Conservation (phyloP, 2,797 vertebrate genomes). For the Forpus xanthops region DNA sequence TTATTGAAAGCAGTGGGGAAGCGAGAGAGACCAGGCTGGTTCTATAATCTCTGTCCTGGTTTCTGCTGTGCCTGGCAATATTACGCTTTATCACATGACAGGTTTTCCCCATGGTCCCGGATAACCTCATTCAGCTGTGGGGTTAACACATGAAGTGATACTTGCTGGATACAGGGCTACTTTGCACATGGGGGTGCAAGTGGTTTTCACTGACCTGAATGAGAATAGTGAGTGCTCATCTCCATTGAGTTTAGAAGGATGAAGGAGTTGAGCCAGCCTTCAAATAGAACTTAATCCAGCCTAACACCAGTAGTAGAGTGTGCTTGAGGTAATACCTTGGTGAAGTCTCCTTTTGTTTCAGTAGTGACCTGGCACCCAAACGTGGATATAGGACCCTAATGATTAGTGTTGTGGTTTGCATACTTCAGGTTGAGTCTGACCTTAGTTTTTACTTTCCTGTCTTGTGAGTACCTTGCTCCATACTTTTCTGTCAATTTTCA, state of each 20-base stretch:
- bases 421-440: neutral
- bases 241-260: neutral
- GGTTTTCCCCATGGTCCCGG: neutral
- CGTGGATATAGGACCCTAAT: neutral
- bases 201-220: neutral
- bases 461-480: neutral
- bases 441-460: neutral
- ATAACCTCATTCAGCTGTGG: neutral
- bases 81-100: neutral
- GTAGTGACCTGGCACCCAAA: neutral
- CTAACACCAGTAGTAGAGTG: neutral
- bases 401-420: too few relatives aligned
- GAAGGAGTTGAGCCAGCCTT: neutral
- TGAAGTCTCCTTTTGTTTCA: neutral
- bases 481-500: too few relatives aligned
- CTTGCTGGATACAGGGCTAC: neutral
- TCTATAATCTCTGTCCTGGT: neutral
- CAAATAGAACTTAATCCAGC: neutral
- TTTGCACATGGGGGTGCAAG: rapidly evolving
- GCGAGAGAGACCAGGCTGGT: neutral
- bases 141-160: neutral
- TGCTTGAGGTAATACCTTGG: neutral
- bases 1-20: neutral
- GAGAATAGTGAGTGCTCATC: neutral
- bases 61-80: neutral